phyloP scores from a whole-genome alignment of 2,888 invertebrate species.

The Drosophila mimetica region DNA sequence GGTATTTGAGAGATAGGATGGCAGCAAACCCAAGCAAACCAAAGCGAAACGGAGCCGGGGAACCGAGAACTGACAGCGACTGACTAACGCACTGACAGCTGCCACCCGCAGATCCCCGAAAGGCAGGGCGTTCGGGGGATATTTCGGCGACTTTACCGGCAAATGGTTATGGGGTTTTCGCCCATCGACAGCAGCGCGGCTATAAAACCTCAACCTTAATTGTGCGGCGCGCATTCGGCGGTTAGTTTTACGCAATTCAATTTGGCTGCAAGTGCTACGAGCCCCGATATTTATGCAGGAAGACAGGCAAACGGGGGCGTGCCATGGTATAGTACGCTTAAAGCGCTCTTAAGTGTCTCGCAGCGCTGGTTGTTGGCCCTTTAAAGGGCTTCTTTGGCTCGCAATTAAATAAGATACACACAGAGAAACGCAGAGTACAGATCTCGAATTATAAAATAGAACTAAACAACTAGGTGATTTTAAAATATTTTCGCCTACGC shows the following conservation, averaged over 20 bases:
- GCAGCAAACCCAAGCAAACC: constrained; percentile 12
- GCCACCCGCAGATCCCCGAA: constrained; percentile 66
- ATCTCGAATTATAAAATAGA: too few relatives aligned
- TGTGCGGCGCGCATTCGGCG: constrained; percentile 79
- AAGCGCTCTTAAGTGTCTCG: constrained; percentile 41
- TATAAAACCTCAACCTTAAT: constrained; percentile 75
- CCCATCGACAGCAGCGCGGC: constrained; percentile 47
- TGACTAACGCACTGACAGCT: constrained; percentile 78
- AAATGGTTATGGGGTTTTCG: not conserved
- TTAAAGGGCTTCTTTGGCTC: constrained; percentile 46
- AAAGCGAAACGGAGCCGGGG: constrained; percentile 25
- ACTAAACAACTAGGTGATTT: too few relatives aligned
- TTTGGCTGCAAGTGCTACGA: constrained; percentile 67
- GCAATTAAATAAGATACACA: constrained; percentile 32
- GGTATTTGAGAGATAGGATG: constrained; percentile 12
- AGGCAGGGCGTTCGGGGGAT: constrained; percentile 10
- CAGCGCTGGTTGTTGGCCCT: constrained; percentile 12
- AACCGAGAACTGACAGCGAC: constrained; percentile 62
- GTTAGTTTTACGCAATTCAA: constrained; percentile 78
- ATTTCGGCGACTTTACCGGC: constrained; percentile 5
- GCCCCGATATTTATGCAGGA: constrained; percentile 54
- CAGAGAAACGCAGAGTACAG: not conserved
- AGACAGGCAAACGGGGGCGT: constrained; percentile 47
- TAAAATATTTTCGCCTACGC: too few relatives aligned
- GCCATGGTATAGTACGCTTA: constrained; percentile 17